These are phyloP conservation scores for Dolichomitus sp. DNA, from an alignment of 2,888 invertebrate species.

Conservation along the genomic window DNA sequence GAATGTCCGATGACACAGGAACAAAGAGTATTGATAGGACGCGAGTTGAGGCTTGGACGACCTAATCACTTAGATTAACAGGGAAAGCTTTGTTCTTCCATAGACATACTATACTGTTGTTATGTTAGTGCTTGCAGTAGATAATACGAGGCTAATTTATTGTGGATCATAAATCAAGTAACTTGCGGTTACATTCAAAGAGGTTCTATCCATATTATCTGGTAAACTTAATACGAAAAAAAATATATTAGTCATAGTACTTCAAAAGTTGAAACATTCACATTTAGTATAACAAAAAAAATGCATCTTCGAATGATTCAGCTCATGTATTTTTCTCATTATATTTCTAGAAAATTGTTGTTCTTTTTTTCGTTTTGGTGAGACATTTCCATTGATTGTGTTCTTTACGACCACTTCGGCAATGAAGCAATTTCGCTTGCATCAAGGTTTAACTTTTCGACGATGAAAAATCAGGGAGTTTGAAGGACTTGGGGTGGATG, in stretches of 20 bases:
- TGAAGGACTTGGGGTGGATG: conserved; percentile 21
- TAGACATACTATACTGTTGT: not conserved
- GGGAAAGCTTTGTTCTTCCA: conserved; percentile 1
- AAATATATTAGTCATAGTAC: not conserved
- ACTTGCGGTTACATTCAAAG: not conserved
- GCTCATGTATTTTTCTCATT: not conserved
- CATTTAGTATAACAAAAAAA: not conserved
- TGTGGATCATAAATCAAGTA: not conserved
- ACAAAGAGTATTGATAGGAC: conserved; percentile 33
- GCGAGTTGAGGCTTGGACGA: conserved; percentile 37
- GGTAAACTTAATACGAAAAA: not conserved
- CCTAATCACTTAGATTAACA: conserved; percentile 60
- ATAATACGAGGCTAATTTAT: not conserved
- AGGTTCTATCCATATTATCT: not conserved
- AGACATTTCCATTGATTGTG: conserved; percentile 4
- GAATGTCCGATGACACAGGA: conserved; percentile 6
- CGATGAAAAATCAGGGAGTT: conserved; percentile 67
- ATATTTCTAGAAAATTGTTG: not conserved
- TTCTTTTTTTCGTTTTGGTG: not conserved
- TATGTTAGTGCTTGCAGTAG: not conserved
- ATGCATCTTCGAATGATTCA: not conserved
- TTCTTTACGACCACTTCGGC: conserved; percentile 4
- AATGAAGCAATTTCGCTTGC: conserved; percentile 38
- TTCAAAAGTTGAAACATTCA: not conserved
- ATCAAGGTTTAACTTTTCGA: conserved; percentile 26